A percentile compares a stretch with the other conserved stretches of the same genome.
Evolutionary conservation across 2,888 invertebrate species (phyloP).

Genomic region (Allophyes oxyacanthae): DNA sequence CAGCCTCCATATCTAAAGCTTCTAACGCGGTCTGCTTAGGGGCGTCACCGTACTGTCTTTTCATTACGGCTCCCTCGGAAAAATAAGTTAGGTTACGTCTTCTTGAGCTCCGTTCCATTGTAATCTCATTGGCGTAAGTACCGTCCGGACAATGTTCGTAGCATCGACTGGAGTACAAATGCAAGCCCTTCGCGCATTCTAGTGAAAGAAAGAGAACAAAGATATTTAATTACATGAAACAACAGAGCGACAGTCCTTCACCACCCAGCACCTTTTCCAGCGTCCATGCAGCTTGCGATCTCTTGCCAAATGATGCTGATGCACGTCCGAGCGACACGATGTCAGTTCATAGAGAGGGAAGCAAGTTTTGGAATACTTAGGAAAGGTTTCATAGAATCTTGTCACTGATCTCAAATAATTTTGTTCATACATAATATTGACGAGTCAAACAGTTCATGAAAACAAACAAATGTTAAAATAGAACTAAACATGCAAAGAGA

Average conservation of each 20-base stretch:
- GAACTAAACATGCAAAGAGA: conserved; percentile 55
- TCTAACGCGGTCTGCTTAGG: conserved; percentile 67
- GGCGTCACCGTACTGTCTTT: conserved; percentile 69
- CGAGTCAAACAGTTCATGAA: conserved; percentile 43
- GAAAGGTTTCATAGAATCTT: conserved; percentile 79
- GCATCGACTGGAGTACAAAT: conserved; percentile 90
- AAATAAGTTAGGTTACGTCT: conserved; percentile 80
- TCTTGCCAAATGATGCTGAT: conserved; percentile 79
- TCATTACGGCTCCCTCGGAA: conserved; percentile 70
- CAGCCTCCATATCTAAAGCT: conserved; percentile 77
- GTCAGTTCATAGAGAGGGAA: conserved; percentile 67
- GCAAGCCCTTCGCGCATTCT: conserved; percentile 91
- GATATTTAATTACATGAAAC: conserved; percentile 73
- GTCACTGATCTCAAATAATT: conserved; percentile 89
- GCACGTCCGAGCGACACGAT: conserved; percentile 72
- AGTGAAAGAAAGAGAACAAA: conserved; percentile 87
- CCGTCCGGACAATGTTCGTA: conserved; percentile 88
- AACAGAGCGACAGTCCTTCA: conserved; percentile 73
- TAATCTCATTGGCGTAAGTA: conserved; percentile 82
- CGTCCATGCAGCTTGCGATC: conserved; percentile 83
- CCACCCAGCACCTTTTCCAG: conserved; percentile 83
- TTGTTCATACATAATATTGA: conserved; percentile 62
- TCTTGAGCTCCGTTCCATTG: conserved; percentile 77
- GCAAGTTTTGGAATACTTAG: conserved; percentile 65
- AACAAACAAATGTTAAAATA: conserved; percentile 53